These are phyloP conservation scores for Sarcophaga bullata DNA, from an alignment of 1,140 invertebrate genomes.

Conservation along the genomic window DNA sequence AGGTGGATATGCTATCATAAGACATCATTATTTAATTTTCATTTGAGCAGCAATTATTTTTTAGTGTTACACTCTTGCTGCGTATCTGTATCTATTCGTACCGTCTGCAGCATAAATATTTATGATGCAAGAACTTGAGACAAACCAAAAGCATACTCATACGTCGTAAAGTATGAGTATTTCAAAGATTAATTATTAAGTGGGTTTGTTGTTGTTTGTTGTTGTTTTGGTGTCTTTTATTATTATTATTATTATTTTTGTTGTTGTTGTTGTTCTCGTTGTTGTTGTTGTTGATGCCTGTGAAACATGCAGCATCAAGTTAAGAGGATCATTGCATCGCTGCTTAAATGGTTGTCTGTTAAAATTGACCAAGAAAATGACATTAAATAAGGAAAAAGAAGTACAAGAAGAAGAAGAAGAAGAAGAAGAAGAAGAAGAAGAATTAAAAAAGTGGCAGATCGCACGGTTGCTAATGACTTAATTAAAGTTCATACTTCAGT, in stretches of 20 bases:
- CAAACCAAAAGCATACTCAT: too few species aligned
- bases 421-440: not conserved
- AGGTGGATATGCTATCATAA: too few species aligned
- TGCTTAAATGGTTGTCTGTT: conserved; percentile 38
- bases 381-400: not conserved
- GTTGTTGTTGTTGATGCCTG: not conserved
- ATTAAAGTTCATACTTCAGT: conserved; percentile 39
- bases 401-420: not conserved
- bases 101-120: too few species aligned
- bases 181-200: too few species aligned
- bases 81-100: too few species aligned
- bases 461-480: conserved; percentile 39
- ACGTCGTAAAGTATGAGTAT: too few species aligned
- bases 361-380: not conserved
- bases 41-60: too few species aligned
- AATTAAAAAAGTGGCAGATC: conserved; percentile 27
- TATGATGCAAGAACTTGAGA: too few species aligned
- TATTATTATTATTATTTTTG: conserved; percentile 10
- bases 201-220: conserved; percentile 4
- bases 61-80: too few species aligned
- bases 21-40: too few species aligned
- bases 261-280: conserved; percentile 2
- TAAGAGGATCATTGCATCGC: conserved; percentile 37
- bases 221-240: not conserved
- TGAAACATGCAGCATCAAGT: not conserved